These are phyloP conservation scores for Alectoris magna DNA, from an alignment of 2,797 vertebrate genomes.

Conservation along the genomic window DNA sequence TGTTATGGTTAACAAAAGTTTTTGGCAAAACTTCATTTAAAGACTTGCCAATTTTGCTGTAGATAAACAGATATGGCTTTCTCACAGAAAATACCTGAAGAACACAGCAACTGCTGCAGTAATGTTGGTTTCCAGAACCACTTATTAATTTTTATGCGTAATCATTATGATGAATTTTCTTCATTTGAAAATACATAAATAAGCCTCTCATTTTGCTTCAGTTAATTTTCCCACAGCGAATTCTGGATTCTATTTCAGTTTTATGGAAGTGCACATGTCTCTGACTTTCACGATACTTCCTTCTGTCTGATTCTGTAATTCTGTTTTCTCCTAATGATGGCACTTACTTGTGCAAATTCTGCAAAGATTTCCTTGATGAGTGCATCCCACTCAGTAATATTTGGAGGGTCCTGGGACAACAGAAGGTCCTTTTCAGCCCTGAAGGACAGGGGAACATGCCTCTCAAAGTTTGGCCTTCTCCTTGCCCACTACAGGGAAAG, in stretches of 20 bases:
- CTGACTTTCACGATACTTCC: background rate
- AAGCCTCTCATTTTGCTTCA: background rate
- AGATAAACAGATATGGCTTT: background rate
- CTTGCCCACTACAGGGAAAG: background rate
- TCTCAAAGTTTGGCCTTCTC: background rate
- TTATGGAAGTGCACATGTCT: background rate
- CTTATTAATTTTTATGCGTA: background rate
- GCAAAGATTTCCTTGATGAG: background rate
- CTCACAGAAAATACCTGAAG: background rate
- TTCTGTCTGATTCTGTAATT: background rate
- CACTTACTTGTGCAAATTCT: background rate
- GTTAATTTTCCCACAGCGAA: background rate
- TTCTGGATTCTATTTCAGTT: background rate
- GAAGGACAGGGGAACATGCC: background rate
- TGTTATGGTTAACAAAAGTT: conserved; percentile 19
- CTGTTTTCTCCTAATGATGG: background rate
- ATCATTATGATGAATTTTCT: background rate
- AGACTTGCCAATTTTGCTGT: background rate
- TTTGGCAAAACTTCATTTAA: conserved; percentile 32
- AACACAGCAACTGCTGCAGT: background rate
- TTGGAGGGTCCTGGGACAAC: background rate
- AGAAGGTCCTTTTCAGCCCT: background rate
- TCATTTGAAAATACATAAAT: background rate
- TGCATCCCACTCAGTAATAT: background rate
- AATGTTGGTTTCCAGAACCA: background rate